A percentile compares a stretch with the other conserved stretches of the same genome.
Conservation (phyloP, 2,888 invertebrate species). For the Drosophila monieri region DNA sequence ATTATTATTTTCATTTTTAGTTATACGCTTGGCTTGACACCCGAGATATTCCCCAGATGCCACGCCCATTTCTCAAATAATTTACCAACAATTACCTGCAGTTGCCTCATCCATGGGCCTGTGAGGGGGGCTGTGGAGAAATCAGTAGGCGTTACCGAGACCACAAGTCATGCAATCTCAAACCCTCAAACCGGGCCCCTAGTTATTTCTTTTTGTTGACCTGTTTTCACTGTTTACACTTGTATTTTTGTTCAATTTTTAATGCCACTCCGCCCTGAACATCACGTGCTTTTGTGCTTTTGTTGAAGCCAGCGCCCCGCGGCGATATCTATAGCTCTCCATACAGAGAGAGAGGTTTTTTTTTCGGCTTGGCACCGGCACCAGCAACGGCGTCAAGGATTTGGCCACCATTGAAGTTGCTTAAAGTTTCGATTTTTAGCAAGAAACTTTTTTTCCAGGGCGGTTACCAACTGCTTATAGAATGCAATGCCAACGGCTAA, state of each 20-base stretch:
- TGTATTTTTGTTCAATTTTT: constrained; percentile 42
- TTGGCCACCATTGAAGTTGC: constrained; percentile 59
- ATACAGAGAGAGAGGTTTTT: background rate
- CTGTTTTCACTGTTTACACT: constrained; percentile 68
- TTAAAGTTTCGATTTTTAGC: constrained; percentile 64
- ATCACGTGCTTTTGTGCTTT: constrained; percentile 38
- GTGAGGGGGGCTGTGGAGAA: constrained; percentile 7
- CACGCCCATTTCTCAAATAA: constrained; percentile 59
- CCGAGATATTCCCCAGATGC: constrained; percentile 19
- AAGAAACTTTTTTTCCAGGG: constrained; percentile 35
- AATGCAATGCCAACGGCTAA: constrained; percentile 19
- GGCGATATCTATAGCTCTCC: constrained; percentile 23
- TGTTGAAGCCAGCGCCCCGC: constrained; percentile 28
- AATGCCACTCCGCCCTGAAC: constrained; percentile 16
- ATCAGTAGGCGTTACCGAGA: constrained; percentile 38
- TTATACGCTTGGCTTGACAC: constrained; percentile 16
- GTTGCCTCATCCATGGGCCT: background rate
- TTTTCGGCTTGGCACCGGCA: constrained; percentile 51
- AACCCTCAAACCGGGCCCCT: constrained; percentile 33
- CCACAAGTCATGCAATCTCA: constrained; percentile 71
- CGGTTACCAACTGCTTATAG: constrained; percentile 37
- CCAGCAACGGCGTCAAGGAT: constrained; percentile 39
- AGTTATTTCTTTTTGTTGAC: constrained; percentile 57
- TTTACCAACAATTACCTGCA: constrained; percentile 62
- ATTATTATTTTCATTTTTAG: background rate